Evolutionary conservation across 2,797 vertebrate species (phyloP), one percentile per base, ranked within the genome.

Genomic region (Syngnathus acus): DNA sequence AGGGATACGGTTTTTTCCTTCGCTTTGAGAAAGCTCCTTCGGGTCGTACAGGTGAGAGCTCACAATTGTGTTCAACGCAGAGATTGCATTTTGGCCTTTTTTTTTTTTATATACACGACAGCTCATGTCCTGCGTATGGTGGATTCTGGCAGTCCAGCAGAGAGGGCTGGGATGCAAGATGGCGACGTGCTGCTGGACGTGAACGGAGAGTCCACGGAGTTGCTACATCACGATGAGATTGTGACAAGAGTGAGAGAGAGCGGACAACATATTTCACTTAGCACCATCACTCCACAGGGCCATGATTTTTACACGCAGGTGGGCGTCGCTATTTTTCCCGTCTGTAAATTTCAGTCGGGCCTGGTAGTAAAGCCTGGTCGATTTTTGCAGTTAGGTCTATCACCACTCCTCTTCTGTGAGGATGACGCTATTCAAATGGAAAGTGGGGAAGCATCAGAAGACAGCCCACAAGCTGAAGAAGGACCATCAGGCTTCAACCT

Each of bases 171-270:
- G 48, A 91, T 99, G 92, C 87, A 62, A 77, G 92, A 92, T 8
- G 95, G 97, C 45, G 94, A 98, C 51, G 82, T 93, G n/a, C 87
- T 98, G 69, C 82, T 97, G 79, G 95, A 94, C 0, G 93, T 99
- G 72, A 97, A 97, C 0, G 92, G 91, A 1, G 92, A 97, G 71
- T 90, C 84, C 0, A 87, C 94, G 65, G 93, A 94, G 64, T 86
- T 87, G 2, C 86, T 93, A 59, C 80, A 82, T 66, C 97, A 98
- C 1, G 84, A 93, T 7, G 87, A 94, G 70, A 90, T 93, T 0
- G 95, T 96, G 80, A 86, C 73, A 68, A 88, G 83, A 88, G 93
- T 99, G 84, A 90, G 87, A 10, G 85, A 87, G 2, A 90, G 75
- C 3, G 88, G 91, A 9, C 76, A 87, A 4, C 69, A 82, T 53